These are phyloP conservation scores for Hydra vulgaris DNA, from an alignment of 30 jellyfish, hydroid and myxozoan species.

Conservation along the genomic window DNA sequence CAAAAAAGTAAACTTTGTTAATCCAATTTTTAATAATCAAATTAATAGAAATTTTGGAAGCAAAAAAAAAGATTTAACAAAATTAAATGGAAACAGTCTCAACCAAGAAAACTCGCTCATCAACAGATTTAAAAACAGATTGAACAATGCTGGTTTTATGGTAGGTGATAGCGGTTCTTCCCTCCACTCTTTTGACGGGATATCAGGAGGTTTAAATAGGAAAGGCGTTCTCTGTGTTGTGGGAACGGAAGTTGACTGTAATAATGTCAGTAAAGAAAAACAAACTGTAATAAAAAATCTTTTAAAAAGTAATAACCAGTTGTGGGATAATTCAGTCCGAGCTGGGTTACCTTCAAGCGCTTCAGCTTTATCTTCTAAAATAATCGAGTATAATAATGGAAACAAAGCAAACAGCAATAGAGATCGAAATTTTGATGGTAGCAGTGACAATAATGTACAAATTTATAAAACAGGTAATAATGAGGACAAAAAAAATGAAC, in stretches of 20 bases:
- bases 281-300: too few species aligned
- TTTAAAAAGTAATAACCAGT: too few species aligned
- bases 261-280: not conserved
- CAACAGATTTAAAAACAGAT: not conserved
- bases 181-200: not conserved
- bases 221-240: not conserved
- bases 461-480: not conserved
- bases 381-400: not conserved
- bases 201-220: not conserved
- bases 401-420: not conserved
- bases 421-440: not conserved
- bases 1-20: too few species aligned
- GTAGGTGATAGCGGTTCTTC: not conserved
- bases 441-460: not conserved
- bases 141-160: not conserved
- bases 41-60: not conserved
- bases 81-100: not conserved
- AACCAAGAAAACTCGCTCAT: not conserved
- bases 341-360: too few species aligned
- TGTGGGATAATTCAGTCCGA: too few species aligned
- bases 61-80: not conserved
- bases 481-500: not conserved
- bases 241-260: too few species aligned
- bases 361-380: not conserved
- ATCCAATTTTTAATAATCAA: not conserved